phyloP scores from a whole-genome alignment of 2,888 invertebrate genomes.

The Tinea pellionella region DNA sequence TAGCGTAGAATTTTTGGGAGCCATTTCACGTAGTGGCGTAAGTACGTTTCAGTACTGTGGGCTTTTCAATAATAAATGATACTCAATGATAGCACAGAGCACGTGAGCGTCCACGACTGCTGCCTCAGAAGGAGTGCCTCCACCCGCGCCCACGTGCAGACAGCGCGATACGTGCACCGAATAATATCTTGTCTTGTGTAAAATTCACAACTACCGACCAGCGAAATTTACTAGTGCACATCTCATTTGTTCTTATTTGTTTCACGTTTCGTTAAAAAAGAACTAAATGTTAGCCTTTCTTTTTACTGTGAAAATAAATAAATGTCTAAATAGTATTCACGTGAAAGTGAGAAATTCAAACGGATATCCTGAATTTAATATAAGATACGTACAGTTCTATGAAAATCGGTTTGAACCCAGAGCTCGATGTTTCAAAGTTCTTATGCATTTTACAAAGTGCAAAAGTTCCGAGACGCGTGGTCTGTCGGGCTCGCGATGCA shows the following conservation, averaged over 20 bases:
- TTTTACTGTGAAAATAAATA: slow-evolving; percentile 15
- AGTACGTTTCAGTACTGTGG: slow-evolving; percentile 39
- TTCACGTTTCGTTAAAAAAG: slow-evolving; percentile 37
- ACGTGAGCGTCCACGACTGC: slow-evolving; percentile 23
- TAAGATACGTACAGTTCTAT: background rate
- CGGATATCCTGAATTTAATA: slow-evolving; percentile 4
- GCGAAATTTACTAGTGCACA: slow-evolving; percentile 58
- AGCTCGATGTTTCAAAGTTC: slow-evolving; percentile 25
- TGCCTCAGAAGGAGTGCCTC: slow-evolving; percentile 28
- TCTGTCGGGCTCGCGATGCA: slow-evolving; percentile 42
- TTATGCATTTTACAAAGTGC: slow-evolving; percentile 55
- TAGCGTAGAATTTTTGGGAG: background rate
- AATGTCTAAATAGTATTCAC: background rate
- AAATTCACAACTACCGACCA: slow-evolving; percentile 64
- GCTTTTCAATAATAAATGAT: slow-evolving; percentile 59
- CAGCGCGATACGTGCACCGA: slow-evolving; percentile 61
- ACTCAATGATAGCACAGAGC: slow-evolving; percentile 37
- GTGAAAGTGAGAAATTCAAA: background rate
- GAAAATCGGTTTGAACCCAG: slow-evolving; percentile 8
- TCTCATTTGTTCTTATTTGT: slow-evolving; percentile 62
- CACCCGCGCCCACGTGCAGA: slow-evolving; percentile 44
- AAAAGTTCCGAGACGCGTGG: slow-evolving; percentile 45
- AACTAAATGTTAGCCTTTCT: too few species aligned
- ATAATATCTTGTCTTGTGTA: slow-evolving; percentile 60
- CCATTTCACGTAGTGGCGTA: slow-evolving; percentile 39